Percentiles rank a stretch among this genome's conserved stretches.
These are phyloP conservation scores for Rhyacophila evoluta DNA, from an alignment of 2,888 invertebrate species.

Conservation along the genomic window DNA sequence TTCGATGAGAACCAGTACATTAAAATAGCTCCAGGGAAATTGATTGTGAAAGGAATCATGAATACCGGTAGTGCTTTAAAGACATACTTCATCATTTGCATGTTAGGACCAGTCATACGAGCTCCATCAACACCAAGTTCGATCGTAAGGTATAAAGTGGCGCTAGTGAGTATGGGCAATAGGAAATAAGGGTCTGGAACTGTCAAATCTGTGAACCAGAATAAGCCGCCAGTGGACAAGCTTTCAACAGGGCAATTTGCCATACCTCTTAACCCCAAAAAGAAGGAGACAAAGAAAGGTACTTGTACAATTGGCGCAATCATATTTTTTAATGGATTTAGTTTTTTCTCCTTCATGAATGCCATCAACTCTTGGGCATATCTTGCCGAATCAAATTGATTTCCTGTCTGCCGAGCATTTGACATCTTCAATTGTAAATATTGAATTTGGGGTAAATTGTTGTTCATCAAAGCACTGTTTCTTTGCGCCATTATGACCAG, in stretches of 20 bases:
- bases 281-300: slow-evolving; percentile 93
- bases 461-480: slow-evolving; percentile 84
- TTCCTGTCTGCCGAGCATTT: slow-evolving; percentile 87
- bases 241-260: slow-evolving; percentile 92
- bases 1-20: slow-evolving; percentile 94
- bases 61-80: slow-evolving; percentile 81
- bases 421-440: slow-evolving; percentile 85
- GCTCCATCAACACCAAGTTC: slow-evolving; percentile 85
- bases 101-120: slow-evolving; percentile 74
- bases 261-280: slow-evolving; percentile 89
- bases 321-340: slow-evolving; percentile 86
- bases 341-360: slow-evolving; percentile 85
- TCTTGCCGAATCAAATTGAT: slow-evolving; percentile 81
- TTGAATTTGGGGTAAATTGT: slow-evolving; percentile 88
- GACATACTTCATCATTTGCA: slow-evolving; percentile 79
- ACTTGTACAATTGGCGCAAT: slow-evolving; percentile 84
- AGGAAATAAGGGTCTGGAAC: slow-evolving; percentile 89
- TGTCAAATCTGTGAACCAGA: slow-evolving; percentile 95
- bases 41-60: slow-evolving; percentile 86
- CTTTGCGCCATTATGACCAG: slow-evolving; percentile 86
- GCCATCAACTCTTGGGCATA: slow-evolving; percentile 82
- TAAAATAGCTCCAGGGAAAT: slow-evolving; percentile 89
- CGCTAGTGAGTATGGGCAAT: slow-evolving; percentile 87
- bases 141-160: slow-evolving; percentile 85
- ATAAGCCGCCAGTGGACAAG: slow-evolving; percentile 86